Conservation (phyloP, 2,113 vertebrate genomes). For the Puffinus mauretanicus region DNA sequence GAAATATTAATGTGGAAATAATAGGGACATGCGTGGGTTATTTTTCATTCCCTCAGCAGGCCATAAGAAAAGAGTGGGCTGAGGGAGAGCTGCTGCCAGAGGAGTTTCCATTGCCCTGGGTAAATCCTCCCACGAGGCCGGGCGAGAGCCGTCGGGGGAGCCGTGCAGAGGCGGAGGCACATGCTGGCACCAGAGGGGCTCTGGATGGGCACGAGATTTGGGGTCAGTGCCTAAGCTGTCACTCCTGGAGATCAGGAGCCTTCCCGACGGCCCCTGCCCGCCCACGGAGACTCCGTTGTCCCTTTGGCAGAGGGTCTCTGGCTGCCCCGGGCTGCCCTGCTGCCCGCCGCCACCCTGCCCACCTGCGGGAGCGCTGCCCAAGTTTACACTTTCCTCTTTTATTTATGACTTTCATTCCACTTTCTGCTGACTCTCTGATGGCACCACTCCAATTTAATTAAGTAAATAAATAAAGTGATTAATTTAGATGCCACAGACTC, state of each 20-base stretch:
- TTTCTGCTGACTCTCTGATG: neutral
- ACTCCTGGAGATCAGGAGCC: neutral
- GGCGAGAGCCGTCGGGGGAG: neutral
- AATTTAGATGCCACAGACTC: neutral
- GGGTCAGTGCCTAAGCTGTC: neutral
- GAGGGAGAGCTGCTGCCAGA: neutral
- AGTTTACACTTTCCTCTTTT: neutral
- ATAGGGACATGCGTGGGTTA: neutral
- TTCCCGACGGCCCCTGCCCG: accelerated
- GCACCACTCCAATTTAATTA: constrained; percentile 11
- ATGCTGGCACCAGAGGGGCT: neutral
- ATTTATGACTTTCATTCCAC: neutral
- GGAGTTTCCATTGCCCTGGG: neutral
- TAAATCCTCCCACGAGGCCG: neutral
- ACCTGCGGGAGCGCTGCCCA: accelerated
- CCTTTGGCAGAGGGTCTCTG: neutral
- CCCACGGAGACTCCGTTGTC: neutral
- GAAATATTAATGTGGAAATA: neutral
- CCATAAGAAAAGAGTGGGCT: neutral
- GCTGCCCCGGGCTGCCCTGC: neutral
- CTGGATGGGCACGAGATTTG: neutral
- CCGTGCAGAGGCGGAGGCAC: neutral
- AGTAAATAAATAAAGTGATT: constrained; percentile 25
- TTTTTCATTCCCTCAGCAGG: neutral
- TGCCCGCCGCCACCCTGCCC: neutral